phyloP scores from a whole-genome alignment of 2,113 vertebrate genomes.

The Psilopsiagon aurifrons region DNA sequence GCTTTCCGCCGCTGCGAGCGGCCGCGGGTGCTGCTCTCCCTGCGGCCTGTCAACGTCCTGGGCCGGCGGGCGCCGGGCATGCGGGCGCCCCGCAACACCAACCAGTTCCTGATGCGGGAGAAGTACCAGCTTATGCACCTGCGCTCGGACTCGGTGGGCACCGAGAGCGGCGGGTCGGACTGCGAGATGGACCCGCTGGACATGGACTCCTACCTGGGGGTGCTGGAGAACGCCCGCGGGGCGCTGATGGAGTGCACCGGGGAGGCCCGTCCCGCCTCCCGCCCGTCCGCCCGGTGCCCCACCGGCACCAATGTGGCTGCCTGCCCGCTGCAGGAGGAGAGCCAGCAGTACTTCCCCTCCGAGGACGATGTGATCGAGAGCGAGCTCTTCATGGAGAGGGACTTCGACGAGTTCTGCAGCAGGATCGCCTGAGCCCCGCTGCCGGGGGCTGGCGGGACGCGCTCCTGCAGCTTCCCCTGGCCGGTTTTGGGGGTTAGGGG shows the following conservation, averaged over 20 bases:
- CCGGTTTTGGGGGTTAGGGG: not conserved
- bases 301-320: not conserved
- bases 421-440: slow-evolving; percentile 61
- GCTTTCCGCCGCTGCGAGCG: slow-evolving; percentile 18
- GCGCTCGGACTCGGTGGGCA: slow-evolving; percentile 86
- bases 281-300: not conserved
- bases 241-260: slow-evolving; percentile 79
- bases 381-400: slow-evolving; percentile 87
- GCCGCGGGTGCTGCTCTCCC: slow-evolving; percentile 55
- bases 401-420: slow-evolving; percentile 87
- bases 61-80: slow-evolving; percentile 83
- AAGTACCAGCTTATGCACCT: slow-evolving; percentile 88
- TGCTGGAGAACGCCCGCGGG: slow-evolving; percentile 86
- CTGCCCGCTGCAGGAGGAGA: slow-evolving; percentile 76
- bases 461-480: not conserved
- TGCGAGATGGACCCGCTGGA: slow-evolving; percentile 84
- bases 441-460: not conserved
- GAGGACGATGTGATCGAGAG: slow-evolving; percentile 85
- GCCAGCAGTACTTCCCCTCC: slow-evolving; percentile 87
- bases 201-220: slow-evolving; percentile 87
- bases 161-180: slow-evolving; percentile 84
- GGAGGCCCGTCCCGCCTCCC: not conserved
- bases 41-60: slow-evolving; percentile 83
- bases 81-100: slow-evolving; percentile 88
- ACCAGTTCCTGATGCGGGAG: slow-evolving; percentile 90